phyloP scores from a whole-genome alignment of 2,797 vertebrate genomes.

The Ceyx erithaca region DNA sequence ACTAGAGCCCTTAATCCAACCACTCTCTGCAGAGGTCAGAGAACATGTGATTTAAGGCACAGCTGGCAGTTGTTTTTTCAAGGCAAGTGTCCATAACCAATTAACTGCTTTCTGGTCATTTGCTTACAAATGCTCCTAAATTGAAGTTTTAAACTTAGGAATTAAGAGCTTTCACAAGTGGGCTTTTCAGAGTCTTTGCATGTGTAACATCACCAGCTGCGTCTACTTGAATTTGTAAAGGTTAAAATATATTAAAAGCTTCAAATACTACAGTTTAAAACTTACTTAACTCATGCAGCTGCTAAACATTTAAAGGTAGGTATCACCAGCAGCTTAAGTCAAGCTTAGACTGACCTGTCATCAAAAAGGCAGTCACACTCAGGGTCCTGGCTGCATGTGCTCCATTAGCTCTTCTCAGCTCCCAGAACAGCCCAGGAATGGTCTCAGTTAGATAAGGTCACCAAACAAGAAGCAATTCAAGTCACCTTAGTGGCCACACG shows the following conservation, averaged over 20 bases:
- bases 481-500: not conserved
- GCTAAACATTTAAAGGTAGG: no score
- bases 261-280: not conserved
- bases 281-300: not conserved
- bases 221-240: not conserved
- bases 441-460: not conserved
- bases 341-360: not conserved
- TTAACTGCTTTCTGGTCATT: not conserved
- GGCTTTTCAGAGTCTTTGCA: not conserved
- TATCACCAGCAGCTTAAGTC: not conserved
- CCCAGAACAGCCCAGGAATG: not conserved
- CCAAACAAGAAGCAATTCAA: not conserved
- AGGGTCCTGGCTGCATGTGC: not conserved
- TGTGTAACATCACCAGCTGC: not conserved
- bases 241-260: not conserved
- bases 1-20: slow-evolving; percentile 41
- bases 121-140: not conserved
- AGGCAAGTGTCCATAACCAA: not conserved
- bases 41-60: not conserved
- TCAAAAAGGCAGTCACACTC: not conserved
- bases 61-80: not conserved
- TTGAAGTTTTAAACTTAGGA: not conserved
- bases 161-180: not conserved
- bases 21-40: not conserved
- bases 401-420: not conserved